Conservation (phyloP, 1,140 invertebrate species). For the Ectropis grisescens region DNA sequence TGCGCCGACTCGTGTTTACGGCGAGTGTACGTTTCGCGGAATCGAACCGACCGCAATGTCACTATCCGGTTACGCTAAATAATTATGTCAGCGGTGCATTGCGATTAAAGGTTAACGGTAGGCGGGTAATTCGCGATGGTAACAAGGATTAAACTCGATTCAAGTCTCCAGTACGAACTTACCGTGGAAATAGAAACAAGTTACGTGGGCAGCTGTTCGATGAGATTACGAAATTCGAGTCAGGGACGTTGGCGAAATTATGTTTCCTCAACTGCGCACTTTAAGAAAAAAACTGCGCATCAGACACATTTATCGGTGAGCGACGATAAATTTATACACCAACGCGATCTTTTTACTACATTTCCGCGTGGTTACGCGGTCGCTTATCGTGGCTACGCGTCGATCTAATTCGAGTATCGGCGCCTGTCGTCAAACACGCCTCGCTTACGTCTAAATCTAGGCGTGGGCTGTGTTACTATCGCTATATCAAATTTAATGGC, state of each 20-base stretch:
- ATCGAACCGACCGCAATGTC: slow-evolving; percentile 19
- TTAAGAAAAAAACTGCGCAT: slow-evolving; percentile 29
- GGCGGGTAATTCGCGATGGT: slow-evolving; percentile 19
- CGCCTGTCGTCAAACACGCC: slow-evolving; percentile 43
- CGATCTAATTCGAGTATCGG: slow-evolving; percentile 49
- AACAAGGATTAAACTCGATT: slow-evolving; percentile 35
- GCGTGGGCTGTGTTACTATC: slow-evolving; percentile 20
- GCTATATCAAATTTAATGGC: slow-evolving; percentile 4
- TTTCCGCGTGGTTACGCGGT: slow-evolving; percentile 57
- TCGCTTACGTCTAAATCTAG: slow-evolving; percentile 41
- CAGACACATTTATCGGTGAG: slow-evolving; percentile 31
- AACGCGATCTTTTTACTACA: slow-evolving; percentile 51
- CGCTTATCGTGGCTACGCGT: slow-evolving; percentile 40
- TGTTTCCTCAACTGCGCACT: slow-evolving; percentile 29
- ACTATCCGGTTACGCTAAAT: slow-evolving; percentile 48
- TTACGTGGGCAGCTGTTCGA: slow-evolving; percentile 47
- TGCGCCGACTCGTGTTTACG: slow-evolving; percentile 31
- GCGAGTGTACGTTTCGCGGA: slow-evolving; percentile 37
- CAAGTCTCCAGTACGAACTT: slow-evolving; percentile 18
- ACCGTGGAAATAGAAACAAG: slow-evolving; percentile 44
- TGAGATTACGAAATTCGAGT: slow-evolving; percentile 32
- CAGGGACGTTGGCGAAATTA: slow-evolving; percentile 44
- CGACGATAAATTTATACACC: slow-evolving; percentile 57
- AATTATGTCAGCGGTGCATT: slow-evolving; percentile 54
- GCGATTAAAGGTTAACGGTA: slow-evolving; percentile 32